These are phyloP conservation scores for Idris sp. DNA, from an alignment of 1,140 invertebrate genomes.

Conservation along the genomic window DNA sequence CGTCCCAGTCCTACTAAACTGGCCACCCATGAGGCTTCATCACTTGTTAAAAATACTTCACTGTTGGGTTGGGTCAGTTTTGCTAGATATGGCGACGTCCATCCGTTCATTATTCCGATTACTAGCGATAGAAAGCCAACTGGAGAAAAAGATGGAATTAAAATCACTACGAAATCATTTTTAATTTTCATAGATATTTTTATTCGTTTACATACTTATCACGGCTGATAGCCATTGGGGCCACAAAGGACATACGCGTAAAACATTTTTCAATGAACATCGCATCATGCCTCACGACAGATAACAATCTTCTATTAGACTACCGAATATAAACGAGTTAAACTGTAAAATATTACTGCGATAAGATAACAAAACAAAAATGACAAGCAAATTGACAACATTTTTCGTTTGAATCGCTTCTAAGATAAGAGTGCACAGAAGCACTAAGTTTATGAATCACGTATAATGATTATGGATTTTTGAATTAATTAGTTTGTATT, in stretches of 20 bases:
- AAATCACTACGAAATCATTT: no score
- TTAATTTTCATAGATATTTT: no score
- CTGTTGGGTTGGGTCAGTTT: constrained; percentile 77
- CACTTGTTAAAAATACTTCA: constrained; percentile 78
- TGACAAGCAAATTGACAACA: constrained; percentile 6
- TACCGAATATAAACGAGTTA: constrained; percentile 16
- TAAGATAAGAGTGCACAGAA: constrained; percentile 10
- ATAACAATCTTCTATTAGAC: constrained; percentile 18
- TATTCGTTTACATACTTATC: no score
- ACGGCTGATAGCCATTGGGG: constrained; percentile 42
- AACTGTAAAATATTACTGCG: constrained; percentile 19
- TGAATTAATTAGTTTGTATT: not conserved
- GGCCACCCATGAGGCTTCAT: constrained; percentile 84
- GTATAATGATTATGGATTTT: not conserved
- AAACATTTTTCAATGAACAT: constrained; percentile 26
- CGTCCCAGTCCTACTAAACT: constrained; percentile 80
- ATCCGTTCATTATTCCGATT: constrained; percentile 74
- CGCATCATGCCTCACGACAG: constrained; percentile 14
- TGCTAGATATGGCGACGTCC: constrained; percentile 81
- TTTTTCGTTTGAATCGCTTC: constrained; percentile 4
- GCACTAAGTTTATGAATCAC: not conserved
- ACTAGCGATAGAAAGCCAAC: constrained; percentile 69
- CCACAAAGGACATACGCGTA: constrained; percentile 22
- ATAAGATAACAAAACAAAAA: constrained; percentile 51
- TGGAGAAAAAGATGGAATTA: constrained; percentile 8